phyloP scores from a whole-genome alignment of 2,888 invertebrate species.

The Blastobasis lacticolella region DNA sequence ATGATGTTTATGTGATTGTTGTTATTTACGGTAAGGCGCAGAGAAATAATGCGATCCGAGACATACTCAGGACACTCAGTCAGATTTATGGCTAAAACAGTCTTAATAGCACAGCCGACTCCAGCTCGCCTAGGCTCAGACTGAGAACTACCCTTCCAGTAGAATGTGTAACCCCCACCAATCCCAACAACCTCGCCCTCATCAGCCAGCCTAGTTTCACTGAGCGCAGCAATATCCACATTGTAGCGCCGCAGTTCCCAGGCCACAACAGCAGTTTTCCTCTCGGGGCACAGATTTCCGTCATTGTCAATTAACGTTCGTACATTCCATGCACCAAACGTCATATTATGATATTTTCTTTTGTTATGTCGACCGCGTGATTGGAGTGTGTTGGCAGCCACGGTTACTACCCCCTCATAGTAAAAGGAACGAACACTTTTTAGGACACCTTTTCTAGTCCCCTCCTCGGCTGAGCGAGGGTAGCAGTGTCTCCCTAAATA shows the following conservation, averaged over 20 bases:
- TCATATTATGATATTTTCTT: background rate
- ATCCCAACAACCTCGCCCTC: slow-evolving; percentile 16
- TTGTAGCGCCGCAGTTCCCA: slow-evolving; percentile 15
- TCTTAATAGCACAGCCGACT: slow-evolving; percentile 17
- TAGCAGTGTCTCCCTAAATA: slow-evolving; percentile 21
- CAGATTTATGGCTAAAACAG: slow-evolving; percentile 2
- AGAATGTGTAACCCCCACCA: slow-evolving; percentile 15
- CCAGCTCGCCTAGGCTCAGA: slow-evolving; percentile 12
- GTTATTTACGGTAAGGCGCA: slow-evolving; percentile 14
- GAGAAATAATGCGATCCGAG: slow-evolving; percentile 9
- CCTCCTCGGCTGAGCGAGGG: slow-evolving; percentile 16
- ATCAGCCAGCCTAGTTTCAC: slow-evolving; percentile 21
- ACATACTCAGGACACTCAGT: slow-evolving; percentile 9
- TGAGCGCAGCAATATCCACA: slow-evolving; percentile 19
- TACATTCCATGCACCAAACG: slow-evolving; percentile 12
- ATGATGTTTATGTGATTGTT: slow-evolving; percentile 20
- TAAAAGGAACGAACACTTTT: slow-evolving; percentile 13
- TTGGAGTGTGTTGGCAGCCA: slow-evolving; percentile 10
- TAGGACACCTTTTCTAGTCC: slow-evolving; percentile 21
- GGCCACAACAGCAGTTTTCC: slow-evolving; percentile 13
- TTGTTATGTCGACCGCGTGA: slow-evolving; percentile 2
- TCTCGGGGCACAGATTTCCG: background rate
- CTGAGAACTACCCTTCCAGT: slow-evolving; percentile 13
- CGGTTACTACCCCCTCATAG: slow-evolving; percentile 7
- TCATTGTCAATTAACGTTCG: slow-evolving; percentile 7